phyloP scores from a whole-genome alignment of 1,140 invertebrate species.

The Ostrea edulis region DNA sequence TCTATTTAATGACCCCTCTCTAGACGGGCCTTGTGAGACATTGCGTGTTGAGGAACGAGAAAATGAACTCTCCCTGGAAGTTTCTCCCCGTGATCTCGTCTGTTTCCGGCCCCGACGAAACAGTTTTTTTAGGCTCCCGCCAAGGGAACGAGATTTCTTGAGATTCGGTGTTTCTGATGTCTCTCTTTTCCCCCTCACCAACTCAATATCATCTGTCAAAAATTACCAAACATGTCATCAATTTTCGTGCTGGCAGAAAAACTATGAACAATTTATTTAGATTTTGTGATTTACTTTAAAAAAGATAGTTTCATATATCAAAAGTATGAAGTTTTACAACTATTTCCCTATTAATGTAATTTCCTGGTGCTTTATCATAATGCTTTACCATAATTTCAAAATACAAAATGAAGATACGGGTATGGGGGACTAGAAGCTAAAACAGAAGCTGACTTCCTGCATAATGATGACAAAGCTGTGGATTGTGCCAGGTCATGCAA shows the following conservation, averaged over 20 bases:
- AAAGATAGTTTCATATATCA: neutral
- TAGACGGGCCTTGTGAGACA: too few species aligned
- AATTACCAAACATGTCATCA: neutral
- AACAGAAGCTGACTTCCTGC: neutral
- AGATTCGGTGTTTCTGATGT: slow-evolving; percentile 67
- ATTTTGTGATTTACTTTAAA: neutral
- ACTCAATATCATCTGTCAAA: slow-evolving; percentile 69
- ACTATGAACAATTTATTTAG: neutral
- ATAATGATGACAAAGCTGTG: neutral
- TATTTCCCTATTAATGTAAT: neutral
- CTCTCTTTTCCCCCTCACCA: slow-evolving; percentile 60
- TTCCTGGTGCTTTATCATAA: too few species aligned
- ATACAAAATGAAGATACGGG: neutral
- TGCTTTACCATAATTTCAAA: neutral
- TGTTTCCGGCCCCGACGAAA: slow-evolving; percentile 66
- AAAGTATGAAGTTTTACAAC: neutral
- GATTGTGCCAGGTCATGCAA: neutral
- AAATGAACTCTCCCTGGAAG: slow-evolving; percentile 70
- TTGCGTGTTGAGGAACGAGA: too few species aligned
- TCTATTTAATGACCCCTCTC: too few species aligned
- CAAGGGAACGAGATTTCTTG: slow-evolving; percentile 72
- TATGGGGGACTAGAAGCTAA: neutral
- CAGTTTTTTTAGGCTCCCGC: slow-evolving; percentile 72
- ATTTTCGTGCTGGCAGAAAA: neutral
- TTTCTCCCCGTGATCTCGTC: slow-evolving; percentile 57